These are phyloP conservation scores for Lordiphosa fenestrarum DNA, from an alignment of 2,888 invertebrate genomes.

Conservation along the genomic window DNA sequence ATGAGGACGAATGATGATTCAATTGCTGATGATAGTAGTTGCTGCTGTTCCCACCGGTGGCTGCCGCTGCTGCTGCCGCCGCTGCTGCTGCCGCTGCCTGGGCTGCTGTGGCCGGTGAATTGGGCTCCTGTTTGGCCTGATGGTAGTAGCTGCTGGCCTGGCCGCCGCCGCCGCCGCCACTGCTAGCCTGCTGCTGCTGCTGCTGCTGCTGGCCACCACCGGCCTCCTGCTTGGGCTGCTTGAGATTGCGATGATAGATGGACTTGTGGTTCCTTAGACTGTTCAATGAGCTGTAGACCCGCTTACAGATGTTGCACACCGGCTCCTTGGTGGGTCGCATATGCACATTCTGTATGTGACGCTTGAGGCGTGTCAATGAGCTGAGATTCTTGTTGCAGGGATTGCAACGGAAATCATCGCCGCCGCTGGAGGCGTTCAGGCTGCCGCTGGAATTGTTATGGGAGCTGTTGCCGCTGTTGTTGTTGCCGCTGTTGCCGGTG, in stretches of 20 bases:
- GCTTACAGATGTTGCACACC: constrained; percentile 95
- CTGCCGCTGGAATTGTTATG: constrained; percentile 58
- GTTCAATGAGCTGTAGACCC: constrained; percentile 94
- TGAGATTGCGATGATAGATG: constrained; percentile 92
- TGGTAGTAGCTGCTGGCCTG: constrained; percentile 53
- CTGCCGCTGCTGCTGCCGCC: constrained; percentile 11
- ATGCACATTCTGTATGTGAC: constrained; percentile 95
- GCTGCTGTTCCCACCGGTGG: not conserved
- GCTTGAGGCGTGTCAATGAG: constrained; percentile 92
- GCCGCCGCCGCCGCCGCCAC: no score
- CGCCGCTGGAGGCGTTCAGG: constrained; percentile 78
- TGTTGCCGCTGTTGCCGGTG: constrained; percentile 77
- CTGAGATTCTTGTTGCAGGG: constrained; percentile 95
- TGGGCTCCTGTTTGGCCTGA: constrained; percentile 41
- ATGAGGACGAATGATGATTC: constrained; percentile 76
- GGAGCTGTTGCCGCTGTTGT: constrained; percentile 41
- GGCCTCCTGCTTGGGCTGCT: constrained; percentile 84
- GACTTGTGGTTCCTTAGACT: constrained; percentile 95
- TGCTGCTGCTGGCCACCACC: constrained; percentile 21
- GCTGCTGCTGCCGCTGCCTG: constrained; percentile 4
- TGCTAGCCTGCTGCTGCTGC: no score
- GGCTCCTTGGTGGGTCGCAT: constrained; percentile 94
- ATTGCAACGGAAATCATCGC: constrained; percentile 94
- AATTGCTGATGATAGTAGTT: constrained; percentile 28
- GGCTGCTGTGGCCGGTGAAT: constrained; percentile 62